A percentile compares a stretch with the other conserved stretches of the same genome.
Conservation (phyloP, 2,888 invertebrate species). For the Aporophyla nigra region DNA sequence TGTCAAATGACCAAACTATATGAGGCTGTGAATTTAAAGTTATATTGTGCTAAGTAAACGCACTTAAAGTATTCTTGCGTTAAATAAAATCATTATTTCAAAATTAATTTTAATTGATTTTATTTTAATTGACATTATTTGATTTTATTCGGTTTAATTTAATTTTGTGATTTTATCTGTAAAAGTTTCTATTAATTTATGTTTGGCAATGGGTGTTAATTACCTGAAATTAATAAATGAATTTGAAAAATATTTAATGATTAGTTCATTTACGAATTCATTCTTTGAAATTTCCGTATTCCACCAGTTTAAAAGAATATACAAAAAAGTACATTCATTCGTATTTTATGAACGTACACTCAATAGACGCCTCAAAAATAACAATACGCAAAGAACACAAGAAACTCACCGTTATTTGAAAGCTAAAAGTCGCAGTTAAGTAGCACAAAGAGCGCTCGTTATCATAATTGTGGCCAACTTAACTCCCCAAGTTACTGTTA, state of each 20-base stretch:
- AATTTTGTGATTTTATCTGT: too few species aligned
- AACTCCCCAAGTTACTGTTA: slow-evolving; percentile 65
- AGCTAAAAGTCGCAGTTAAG: slow-evolving; percentile 64
- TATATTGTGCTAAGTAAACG: too few species aligned
- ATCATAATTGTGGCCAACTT: slow-evolving; percentile 77
- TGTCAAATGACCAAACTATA: not conserved
- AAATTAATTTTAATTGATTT: too few species aligned
- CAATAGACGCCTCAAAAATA: slow-evolving; percentile 42
- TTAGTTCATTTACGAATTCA: not conserved
- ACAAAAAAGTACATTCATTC: not conserved
- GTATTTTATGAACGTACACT: slow-evolving; percentile 34
- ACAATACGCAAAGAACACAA: slow-evolving; percentile 60
- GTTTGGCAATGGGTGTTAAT: too few species aligned
- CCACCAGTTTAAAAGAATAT: not conserved
- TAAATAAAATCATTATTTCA: too few species aligned
- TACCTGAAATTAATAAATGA: too few species aligned
- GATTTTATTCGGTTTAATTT: too few species aligned
- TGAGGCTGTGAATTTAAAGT: not conserved
- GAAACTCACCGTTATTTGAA: slow-evolving; percentile 52
- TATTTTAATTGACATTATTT: too few species aligned
- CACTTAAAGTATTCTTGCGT: too few species aligned
- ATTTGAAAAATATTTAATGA: not conserved
- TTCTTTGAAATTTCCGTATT: not conserved
- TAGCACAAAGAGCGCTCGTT: slow-evolving; percentile 72
- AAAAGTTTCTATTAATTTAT: too few species aligned